Evolutionary conservation across 2,113 vertebrate genomes (phyloP), one percentile per base, ranked within the genome.

Genomic region (Odontesthes bonariensis): DNA sequence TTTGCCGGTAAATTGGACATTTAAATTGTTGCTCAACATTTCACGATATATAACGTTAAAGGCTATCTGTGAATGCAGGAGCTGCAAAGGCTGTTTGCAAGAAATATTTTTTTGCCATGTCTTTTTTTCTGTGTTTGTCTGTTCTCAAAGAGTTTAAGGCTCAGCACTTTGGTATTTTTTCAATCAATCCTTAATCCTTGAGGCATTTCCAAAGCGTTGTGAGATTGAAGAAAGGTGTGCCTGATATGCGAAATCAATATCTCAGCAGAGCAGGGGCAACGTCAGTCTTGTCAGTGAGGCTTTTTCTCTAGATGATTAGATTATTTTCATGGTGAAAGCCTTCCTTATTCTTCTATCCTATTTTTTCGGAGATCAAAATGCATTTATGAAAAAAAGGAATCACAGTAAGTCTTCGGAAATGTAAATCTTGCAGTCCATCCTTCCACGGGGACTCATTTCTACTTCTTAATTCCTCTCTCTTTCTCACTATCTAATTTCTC

Each of bases 201-300:
- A 22, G 71, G 69, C 59, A 16, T 74, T 67, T 71, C 19, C 46
- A 33, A 59, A 77, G 64, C 10, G 0, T 13, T n/a, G 17, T 70
- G 42, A 53, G 49, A 69, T 47, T 27, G 27, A 27, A 78, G 2
- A 33, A 62, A 35, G 53, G 80, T 0, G 49, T 57, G 62, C 27
- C 75, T 70, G 69, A 77, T 65, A 60, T 47, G 38, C 69, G 17
- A 73, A 84, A 81, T 83, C 81, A 77, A 79, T 89, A 82, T 71
- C 54, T 76, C 60, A 73, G 64, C 38, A 6, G 60, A 83, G 69
- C 31, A 6, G 11, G 23, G 77, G 67, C 31, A 69, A 66, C 44
- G 31, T 67, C 35, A 44, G 10, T 59, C 61, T 78, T 42, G 59
- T 33, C 64, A 9, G 12, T 38, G 53, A 74, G 23, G 58, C 53